A percentile compares a stretch with the other conserved stretches of the same genome.
Evolutionary conservation across 2,888 invertebrate genomes (phyloP).

Genomic region (Nasonovia ribisnigri): DNA sequence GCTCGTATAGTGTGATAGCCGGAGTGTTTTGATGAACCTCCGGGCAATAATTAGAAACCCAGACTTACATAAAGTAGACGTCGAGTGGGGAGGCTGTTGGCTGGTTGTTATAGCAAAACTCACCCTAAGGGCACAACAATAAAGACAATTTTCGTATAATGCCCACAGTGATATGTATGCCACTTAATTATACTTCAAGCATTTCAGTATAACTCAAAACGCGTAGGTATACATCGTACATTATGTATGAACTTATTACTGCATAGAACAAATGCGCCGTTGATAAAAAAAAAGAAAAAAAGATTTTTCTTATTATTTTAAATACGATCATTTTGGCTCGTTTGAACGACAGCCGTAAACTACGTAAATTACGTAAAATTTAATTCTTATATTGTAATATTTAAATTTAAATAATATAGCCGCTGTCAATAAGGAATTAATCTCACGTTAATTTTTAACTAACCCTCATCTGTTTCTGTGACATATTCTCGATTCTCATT

Average conservation of each 20-base stretch:
- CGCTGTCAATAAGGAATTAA: neutral
- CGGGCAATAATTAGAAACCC: slow-evolving; percentile 52
- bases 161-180: slow-evolving; percentile 24
- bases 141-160: slow-evolving; percentile 31
- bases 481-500: neutral
- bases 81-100: neutral
- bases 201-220: neutral
- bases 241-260: neutral
- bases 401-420: neutral
- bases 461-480: neutral
- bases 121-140: neutral
- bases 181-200: slow-evolving; percentile 49
- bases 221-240: neutral
- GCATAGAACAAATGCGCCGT: neutral
- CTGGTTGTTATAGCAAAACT: neutral
- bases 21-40: slow-evolving; percentile 51
- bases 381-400: neutral
- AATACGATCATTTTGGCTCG: neutral
- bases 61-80: slow-evolving; percentile 14
- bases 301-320: neutral
- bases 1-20: neutral
- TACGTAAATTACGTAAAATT: neutral
- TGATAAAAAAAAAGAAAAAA: neutral
- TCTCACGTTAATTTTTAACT: neutral
- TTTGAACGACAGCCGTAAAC: neutral